Percentiles rank a stretch among this genome's conserved stretches.
These are phyloP conservation scores for Margarornis squamiger DNA, from an alignment of 2,797 vertebrate species.

Conservation along the genomic window DNA sequence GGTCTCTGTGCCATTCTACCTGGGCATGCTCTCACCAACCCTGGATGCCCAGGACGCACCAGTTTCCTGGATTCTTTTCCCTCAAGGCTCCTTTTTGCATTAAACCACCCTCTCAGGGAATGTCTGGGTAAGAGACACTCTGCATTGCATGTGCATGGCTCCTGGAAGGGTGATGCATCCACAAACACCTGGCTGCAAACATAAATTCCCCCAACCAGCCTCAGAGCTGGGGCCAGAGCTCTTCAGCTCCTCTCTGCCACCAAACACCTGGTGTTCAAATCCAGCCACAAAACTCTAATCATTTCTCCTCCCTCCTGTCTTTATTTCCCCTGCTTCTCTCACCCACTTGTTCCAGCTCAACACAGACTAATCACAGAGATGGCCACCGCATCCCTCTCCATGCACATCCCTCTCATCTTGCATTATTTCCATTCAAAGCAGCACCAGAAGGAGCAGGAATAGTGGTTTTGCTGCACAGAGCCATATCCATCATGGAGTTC, in stretches of 20 bases:
- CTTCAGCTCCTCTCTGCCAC: neutral
- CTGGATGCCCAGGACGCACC: neutral
- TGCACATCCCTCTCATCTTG: neutral
- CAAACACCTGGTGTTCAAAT: neutral
- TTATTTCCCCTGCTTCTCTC: neutral
- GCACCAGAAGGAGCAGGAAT: neutral
- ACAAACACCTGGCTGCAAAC: neutral
- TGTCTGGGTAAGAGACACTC: neutral
- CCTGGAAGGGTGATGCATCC: neutral
- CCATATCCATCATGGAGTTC: fast-evolving
- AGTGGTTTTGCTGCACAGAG: neutral
- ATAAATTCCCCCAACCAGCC: neutral
- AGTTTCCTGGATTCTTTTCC: neutral
- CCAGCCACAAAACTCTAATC: neutral
- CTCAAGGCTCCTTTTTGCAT: neutral
- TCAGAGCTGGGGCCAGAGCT: neutral
- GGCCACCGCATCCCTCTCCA: neutral
- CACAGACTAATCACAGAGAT: fast-evolving
- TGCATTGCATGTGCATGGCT: fast-evolving
- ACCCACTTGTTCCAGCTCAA: neutral
- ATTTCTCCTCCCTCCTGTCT: neutral
- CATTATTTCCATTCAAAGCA: neutral
- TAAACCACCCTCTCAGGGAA: neutral
- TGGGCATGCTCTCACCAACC: neutral
- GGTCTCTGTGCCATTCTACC: neutral